These are phyloP conservation scores for Climacteris rufus DNA, from an alignment of 2,113 vertebrate species.

Conservation along the genomic window DNA sequence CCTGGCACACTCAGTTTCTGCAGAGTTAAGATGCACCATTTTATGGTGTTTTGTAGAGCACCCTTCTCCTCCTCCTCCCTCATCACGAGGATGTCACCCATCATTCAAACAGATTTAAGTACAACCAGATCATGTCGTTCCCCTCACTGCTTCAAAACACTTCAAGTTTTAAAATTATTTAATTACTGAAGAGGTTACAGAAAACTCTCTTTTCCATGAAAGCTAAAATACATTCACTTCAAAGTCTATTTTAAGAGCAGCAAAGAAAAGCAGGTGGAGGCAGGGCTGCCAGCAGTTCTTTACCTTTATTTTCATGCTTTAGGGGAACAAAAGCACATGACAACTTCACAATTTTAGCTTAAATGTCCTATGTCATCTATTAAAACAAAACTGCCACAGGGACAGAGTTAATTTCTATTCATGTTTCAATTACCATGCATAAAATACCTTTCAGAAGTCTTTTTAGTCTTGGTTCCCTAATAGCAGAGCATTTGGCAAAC, in stretches of 20 bases:
- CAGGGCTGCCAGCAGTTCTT: background rate
- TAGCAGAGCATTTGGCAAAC: background rate
- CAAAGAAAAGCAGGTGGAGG: background rate
- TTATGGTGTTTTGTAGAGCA: background rate
- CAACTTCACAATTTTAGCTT: background rate
- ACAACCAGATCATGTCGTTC: background rate
- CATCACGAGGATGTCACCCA: background rate
- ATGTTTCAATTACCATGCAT: background rate
- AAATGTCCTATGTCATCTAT: background rate
- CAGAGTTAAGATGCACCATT: conserved; percentile 3
- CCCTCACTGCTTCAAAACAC: background rate
- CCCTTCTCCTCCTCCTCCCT: background rate
- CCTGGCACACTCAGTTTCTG: background rate
- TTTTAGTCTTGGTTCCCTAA: background rate
- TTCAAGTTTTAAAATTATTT: background rate
- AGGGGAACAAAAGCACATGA: background rate
- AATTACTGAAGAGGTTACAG: background rate
- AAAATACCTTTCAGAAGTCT: background rate
- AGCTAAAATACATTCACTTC: background rate
- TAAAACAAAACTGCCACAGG: background rate
- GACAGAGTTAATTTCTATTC: background rate
- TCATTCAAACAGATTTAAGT: background rate
- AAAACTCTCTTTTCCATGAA: background rate
- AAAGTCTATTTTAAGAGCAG: background rate
- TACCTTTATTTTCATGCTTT: background rate